A percentile compares a stretch with the other conserved stretches of the same genome.
These are phyloP conservation scores for Proisotoma minuta DNA, from an alignment of 2,888 invertebrate genomes.

Conservation along the genomic window DNA sequence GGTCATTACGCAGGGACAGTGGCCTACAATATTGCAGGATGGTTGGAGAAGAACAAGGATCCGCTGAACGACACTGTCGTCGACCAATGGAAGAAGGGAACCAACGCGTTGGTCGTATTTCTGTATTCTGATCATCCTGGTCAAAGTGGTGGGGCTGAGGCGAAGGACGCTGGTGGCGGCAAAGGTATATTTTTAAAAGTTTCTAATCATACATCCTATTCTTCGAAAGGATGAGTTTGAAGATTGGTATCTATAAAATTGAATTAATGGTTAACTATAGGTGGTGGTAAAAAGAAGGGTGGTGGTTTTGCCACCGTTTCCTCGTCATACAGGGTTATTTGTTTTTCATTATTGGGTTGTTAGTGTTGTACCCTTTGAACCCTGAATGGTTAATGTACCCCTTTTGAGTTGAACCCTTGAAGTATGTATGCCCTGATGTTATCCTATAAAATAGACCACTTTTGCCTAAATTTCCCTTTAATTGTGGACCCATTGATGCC, in stretches of 20 bases:
- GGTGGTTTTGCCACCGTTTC: slow-evolving; percentile 55
- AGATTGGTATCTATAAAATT: not conserved
- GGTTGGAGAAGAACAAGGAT: slow-evolving; percentile 69
- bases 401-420: too few relatives aligned
- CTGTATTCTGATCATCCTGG: slow-evolving; percentile 54
- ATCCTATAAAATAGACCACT: too few relatives aligned
- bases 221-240: too few relatives aligned
- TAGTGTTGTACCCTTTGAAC: too few relatives aligned
- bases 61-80: slow-evolving; percentile 60
- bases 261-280: slow-evolving; percentile 29
- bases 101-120: slow-evolving; percentile 51
- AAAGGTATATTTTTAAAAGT: too few relatives aligned
- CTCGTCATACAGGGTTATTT: slow-evolving; percentile 52
- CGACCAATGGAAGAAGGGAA: slow-evolving; percentile 53
- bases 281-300: slow-evolving; percentile 55
- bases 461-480: too few relatives aligned
- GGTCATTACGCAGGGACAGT: slow-evolving; percentile 61
- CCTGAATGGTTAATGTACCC: too few relatives aligned
- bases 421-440: too few relatives aligned
- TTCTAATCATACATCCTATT: too few relatives aligned
- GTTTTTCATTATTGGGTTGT: too few relatives aligned
- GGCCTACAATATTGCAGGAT: slow-evolving; percentile 96
- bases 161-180: slow-evolving; percentile 43
- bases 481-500: too few relatives aligned
- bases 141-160: slow-evolving; percentile 48